These are phyloP conservation scores for Crematogaster levior DNA, from an alignment of 2,888 invertebrate genomes.

Conservation along the genomic window DNA sequence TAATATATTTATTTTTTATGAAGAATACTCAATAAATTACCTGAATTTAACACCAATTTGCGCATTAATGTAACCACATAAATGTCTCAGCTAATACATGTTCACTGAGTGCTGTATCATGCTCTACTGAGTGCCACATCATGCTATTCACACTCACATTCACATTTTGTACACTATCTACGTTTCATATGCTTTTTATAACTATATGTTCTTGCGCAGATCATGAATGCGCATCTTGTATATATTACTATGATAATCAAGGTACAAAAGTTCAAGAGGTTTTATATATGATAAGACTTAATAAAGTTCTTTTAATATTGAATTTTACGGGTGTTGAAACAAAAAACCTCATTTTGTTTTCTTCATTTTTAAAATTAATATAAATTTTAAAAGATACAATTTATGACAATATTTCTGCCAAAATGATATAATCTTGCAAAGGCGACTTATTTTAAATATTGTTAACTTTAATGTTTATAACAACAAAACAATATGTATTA, in stretches of 20 bases:
- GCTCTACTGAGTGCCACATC: too few relatives aligned
- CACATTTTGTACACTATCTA: neutral
- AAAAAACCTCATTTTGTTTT: neutral
- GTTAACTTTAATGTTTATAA: too few relatives aligned
- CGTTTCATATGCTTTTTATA: neutral
- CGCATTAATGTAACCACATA: neutral
- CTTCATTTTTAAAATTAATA: neutral
- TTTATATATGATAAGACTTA: neutral
- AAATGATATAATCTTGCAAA: too few relatives aligned
- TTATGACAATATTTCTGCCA: neutral
- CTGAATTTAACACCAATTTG: neutral
- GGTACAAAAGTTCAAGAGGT: neutral
- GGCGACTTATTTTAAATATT: too few relatives aligned
- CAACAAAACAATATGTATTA: too few relatives aligned
- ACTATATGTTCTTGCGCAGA: neutral
- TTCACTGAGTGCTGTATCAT: neutral
- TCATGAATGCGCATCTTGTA: neutral
- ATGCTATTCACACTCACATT: too few relatives aligned
- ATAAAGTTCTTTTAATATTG: neutral
- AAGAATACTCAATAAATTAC: neutral
- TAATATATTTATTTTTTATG: neutral
- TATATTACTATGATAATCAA: slow-evolving; percentile 1
- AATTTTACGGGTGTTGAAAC: neutral
- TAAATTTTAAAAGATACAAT: neutral
- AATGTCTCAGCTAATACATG: neutral